Conservation (phyloP, 2,797 vertebrate genomes). For the Meda fulgida region DNA sequence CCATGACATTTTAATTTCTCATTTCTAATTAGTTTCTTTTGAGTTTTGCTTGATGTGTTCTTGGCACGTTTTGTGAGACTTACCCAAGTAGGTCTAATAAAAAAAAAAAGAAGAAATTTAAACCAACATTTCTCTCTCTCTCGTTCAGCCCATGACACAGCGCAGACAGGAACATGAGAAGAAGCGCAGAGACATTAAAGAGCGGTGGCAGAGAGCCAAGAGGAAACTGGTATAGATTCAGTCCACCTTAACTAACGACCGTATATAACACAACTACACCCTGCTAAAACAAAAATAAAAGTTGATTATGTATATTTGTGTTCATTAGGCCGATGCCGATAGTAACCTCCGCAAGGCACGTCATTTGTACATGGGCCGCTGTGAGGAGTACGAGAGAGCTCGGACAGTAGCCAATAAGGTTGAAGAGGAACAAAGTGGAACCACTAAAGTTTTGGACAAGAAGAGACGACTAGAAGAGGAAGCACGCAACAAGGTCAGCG, state of each 20-base stretch:
- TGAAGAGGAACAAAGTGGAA: conserved; percentile 82
- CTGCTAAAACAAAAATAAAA: too few relatives aligned
- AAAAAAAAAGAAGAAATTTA: neutral
- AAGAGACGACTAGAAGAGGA: conserved; percentile 93
- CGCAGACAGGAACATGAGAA: conserved; percentile 92
- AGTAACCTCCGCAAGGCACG: conserved; percentile 91
- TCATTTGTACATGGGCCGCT: conserved; percentile 87
- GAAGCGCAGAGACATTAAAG: conserved; percentile 94
- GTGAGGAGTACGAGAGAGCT: conserved; percentile 92
- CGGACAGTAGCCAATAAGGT: conserved; percentile 81
- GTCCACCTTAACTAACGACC: neutral
- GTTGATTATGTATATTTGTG: neutral
- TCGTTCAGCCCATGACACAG: conserved; percentile 81
- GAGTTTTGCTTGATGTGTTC: neutral
- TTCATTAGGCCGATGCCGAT: conserved; percentile 84
- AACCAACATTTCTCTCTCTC: neutral
- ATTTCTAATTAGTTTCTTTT: too few relatives aligned
- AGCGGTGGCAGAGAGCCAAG: conserved; percentile 91
- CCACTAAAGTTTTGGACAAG: conserved; percentile 89
- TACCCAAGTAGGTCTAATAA: neutral
- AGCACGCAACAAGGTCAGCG: conserved; percentile 88
- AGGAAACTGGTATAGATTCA: conserved; percentile 87
- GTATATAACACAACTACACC: neutral
- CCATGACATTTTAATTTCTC: neutral
- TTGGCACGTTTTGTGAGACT: neutral